Base-by-base conservation (phyloP, 2,797 vertebrate genomes). In the Salmo trutta region DNA sequence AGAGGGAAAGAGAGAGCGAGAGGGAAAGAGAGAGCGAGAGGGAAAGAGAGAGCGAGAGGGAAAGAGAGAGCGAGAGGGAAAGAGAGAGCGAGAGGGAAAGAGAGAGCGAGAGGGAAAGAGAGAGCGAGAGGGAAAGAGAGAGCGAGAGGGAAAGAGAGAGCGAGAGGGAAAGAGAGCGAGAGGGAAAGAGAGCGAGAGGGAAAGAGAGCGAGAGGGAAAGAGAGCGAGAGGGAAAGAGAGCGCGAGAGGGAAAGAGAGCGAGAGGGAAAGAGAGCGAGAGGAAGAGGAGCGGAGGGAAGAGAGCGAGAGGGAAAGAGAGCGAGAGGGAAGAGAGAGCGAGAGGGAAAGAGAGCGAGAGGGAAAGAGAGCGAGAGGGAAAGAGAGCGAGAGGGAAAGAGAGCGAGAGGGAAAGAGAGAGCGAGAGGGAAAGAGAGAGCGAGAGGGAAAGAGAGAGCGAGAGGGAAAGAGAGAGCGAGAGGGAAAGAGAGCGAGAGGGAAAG, bases 261-360 rank as follows among this genome's bases (percentile, higher is more conserved):
- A 31, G 36, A 88, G 6, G 6, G 6, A 41, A 5, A 41, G 6
- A 41, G n/a, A n/a, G n/a, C n/a, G n/a, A n/a, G n/a, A n/a, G n/a
- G n/a, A n/a, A n/a, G n/a, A n/a, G n/a, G n/a, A n/a, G n/a, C n/a
- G n/a, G n/a, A n/a, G n/a, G n/a, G n/a, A n/a, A n/a, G n/a, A n/a
- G 36, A 41, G 36, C 7, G 2, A 10, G 41, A 2, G 5, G 1
- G 27, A 36, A 16, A 31, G 16, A 33, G 8, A 1, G 0, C 64
- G 62, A 71, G 3, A 86, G 4, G 29, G 2, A 29, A 29, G 29
- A 29, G 29, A 29, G 29, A 29, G 29, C 2, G 3, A 31, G 36
- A 88, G 6, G 6, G 6, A 41, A 5, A 41, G 6, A 41, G 36
- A 41, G 36, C 7, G 2, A 10, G 41, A 2, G 5, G 1, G 27